A percentile compares a stretch with the other conserved stretches of the same genome.
Evolutionary conservation across 2,113 vertebrate genomes (phyloP).

Genomic region (Charadrius vociferus): DNA sequence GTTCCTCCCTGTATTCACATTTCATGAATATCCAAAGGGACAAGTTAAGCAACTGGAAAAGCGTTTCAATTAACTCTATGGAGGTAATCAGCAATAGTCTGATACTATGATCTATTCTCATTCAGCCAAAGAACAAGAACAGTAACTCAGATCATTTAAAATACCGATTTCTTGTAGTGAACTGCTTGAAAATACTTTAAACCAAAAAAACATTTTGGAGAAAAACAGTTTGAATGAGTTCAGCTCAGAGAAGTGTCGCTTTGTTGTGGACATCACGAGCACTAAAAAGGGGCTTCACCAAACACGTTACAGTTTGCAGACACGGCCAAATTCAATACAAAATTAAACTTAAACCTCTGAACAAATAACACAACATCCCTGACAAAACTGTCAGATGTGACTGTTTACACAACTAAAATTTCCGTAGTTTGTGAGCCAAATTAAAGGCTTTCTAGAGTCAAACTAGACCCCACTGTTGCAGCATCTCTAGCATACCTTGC

Average conservation of each 20-base stretch:
- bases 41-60: neutral
- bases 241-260: neutral
- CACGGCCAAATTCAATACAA: neutral
- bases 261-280: neutral
- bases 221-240: neutral
- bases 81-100: neutral
- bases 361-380: neutral
- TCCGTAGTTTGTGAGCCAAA: neutral
- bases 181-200: neutral
- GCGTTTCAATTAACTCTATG: neutral
- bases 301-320: neutral
- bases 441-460: neutral
- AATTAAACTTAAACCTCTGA: neutral
- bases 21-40: neutral
- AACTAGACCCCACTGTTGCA: neutral
- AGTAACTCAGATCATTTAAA: neutral
- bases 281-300: neutral
- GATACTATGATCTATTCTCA: rapidly evolving
- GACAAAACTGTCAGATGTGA: neutral
- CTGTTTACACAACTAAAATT: neutral
- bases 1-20: neutral
- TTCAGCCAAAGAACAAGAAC: neutral
- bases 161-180: neutral
- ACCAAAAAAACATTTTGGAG: neutral
- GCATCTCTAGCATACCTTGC: neutral